phyloP scores from a whole-genome alignment of 2,113 vertebrate genomes.

The Phasianus colchicus region DNA sequence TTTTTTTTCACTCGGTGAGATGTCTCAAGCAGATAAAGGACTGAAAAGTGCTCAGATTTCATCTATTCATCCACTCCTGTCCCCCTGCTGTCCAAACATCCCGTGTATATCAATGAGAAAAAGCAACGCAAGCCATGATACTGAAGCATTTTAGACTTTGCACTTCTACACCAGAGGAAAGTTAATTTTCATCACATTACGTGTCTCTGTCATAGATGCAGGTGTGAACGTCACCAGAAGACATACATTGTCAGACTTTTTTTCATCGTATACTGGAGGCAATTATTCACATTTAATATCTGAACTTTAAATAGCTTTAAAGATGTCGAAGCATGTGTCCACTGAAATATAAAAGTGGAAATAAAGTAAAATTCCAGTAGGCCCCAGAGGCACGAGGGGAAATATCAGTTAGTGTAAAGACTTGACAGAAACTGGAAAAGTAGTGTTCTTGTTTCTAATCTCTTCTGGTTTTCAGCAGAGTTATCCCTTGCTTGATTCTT shows the following conservation, averaged over 20 bases:
- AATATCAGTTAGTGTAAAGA: conserved; percentile 23
- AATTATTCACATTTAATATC: conserved; percentile 60
- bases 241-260: conserved; percentile 55
- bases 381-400: not conserved
- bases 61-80: not conserved
- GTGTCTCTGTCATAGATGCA: conserved; percentile 20
- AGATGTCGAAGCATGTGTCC: conserved; percentile 43
- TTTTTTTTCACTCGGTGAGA: not conserved
- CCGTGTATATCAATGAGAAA: not conserved
- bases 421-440: conserved; percentile 3
- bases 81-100: not conserved
- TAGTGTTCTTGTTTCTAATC: conserved; percentile 33
- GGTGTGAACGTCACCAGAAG: conserved; percentile 51
- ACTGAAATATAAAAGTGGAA: conserved; percentile 44
- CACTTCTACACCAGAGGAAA: conserved; percentile 32
- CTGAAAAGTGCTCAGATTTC: not conserved
- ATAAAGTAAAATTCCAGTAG: conserved; percentile 36
- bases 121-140: not conserved
- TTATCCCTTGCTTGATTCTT: not conserved
- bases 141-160: not conserved
- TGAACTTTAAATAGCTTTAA: conserved; percentile 53
- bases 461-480: conserved; percentile 4
- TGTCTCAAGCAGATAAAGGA: not conserved
- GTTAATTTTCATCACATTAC: conserved; percentile 53
- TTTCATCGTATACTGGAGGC: conserved; percentile 36